These are phyloP conservation scores for Leucopsar rothschildi DNA, from an alignment of 2,113 vertebrate species.

Conservation along the genomic window DNA sequence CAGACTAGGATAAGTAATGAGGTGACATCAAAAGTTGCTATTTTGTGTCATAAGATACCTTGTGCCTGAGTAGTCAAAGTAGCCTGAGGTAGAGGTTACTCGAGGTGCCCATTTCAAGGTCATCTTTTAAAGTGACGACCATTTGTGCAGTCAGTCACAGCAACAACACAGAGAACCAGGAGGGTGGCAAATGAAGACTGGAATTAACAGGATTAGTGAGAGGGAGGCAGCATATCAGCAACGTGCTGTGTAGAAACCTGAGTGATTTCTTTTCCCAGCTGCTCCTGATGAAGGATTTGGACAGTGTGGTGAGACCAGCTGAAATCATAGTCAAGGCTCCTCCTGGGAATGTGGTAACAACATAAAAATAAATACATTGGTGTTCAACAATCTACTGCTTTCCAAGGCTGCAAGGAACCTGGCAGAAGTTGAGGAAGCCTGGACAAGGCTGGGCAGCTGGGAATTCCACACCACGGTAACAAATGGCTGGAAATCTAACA, in stretches of 20 bases:
- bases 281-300: constrained; percentile 65
- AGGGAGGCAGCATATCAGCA: not conserved
- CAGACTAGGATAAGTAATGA: not conserved
- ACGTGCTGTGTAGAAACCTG: constrained; percentile 25
- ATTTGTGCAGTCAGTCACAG: constrained; percentile 62
- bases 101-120: constrained; percentile 56
- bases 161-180: constrained; percentile 22
- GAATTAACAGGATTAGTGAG: constrained; percentile 64
- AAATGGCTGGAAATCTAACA: not conserved
- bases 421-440: constrained; percentile 23
- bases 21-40: not conserved
- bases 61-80: not conserved
- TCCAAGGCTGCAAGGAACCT: not conserved
- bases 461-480: constrained; percentile 25
- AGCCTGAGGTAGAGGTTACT: constrained; percentile 30
- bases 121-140: constrained; percentile 63
- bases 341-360: constrained; percentile 49
- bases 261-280: constrained; percentile 69
- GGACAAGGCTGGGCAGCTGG: constrained; percentile 60
- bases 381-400: constrained; percentile 50
- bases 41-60: not conserved
- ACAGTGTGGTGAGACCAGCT: constrained; percentile 59
- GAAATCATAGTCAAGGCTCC: constrained; percentile 62
- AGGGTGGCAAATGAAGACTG: not conserved
- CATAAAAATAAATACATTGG: constrained; percentile 60